Conservation (phyloP, 1,140 invertebrate genomes). For the Ectropis grisescens region DNA sequence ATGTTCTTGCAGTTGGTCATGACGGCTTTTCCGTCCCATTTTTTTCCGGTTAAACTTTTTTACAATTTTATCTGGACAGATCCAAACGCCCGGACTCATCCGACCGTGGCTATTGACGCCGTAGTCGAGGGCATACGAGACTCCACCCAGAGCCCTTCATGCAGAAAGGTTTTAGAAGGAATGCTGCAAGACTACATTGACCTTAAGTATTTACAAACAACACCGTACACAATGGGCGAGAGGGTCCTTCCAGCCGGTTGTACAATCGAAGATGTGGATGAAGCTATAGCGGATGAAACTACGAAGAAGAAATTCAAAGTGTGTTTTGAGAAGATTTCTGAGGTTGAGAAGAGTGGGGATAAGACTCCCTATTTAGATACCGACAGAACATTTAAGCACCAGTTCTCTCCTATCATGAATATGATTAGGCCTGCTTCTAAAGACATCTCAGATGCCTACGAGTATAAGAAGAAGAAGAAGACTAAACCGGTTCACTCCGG, state of each 20-base stretch:
- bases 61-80: too few species aligned
- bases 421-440: constrained; percentile 42
- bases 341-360: constrained; percentile 38
- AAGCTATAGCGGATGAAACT: constrained; percentile 19
- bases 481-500: too few species aligned
- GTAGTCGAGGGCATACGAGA: constrained; percentile 33
- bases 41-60: too few species aligned
- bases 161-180: constrained; percentile 45
- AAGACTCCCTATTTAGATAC: constrained; percentile 29
- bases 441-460: too few species aligned
- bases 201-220: constrained; percentile 40
- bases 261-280: constrained; percentile 39
- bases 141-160: constrained; percentile 19
- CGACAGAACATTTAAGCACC: constrained; percentile 42
- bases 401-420: constrained; percentile 41
- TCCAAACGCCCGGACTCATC: constrained; percentile 28
- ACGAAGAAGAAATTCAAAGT: constrained; percentile 40
- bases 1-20: too few species aligned
- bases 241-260: constrained; percentile 32
- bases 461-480: too few species aligned
- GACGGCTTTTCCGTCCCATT: too few species aligned
- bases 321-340: constrained; percentile 37
- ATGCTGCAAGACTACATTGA: constrained; percentile 56
- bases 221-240: constrained; percentile 51
- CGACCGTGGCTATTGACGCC: constrained; percentile 40